Conservation (phyloP, 2,113 vertebrate genomes). For the Muntiacus muntjak region DNA sequence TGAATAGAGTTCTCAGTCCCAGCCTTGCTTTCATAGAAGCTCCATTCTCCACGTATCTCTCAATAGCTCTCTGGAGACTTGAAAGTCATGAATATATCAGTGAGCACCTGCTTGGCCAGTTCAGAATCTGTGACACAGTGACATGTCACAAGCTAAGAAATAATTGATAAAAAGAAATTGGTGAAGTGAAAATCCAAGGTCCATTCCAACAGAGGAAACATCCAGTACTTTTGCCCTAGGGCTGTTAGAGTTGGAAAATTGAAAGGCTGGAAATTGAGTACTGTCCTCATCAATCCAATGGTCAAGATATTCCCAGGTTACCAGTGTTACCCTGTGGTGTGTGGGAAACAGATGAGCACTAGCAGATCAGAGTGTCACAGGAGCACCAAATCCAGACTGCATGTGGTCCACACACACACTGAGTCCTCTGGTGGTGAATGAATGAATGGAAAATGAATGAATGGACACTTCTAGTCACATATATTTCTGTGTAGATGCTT, state of each 20-base stretch:
- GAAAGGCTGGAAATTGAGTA: not conserved
- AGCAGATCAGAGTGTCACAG: not conserved
- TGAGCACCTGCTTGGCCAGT: not conserved
- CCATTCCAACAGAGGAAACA: not conserved
- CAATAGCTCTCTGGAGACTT: not conserved
- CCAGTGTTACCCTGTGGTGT: not conserved
- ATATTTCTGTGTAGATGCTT: not conserved
- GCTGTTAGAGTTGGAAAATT: no score
- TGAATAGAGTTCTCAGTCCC: not conserved
- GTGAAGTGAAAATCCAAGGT: not conserved
- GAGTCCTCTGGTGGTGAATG: not conserved
- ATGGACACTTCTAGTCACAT: not conserved
- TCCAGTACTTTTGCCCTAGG: no score
- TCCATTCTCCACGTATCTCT: fast-evolving
- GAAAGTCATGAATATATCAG: not conserved
- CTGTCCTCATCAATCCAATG: not conserved
- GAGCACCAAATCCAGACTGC: not conserved
- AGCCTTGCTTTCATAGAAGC: not conserved
- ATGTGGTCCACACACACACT: not conserved
- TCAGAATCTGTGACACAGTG: not conserved
- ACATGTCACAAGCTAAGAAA: not conserved
- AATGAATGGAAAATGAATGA: not conserved
- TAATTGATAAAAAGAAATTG: not conserved
- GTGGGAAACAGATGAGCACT: not conserved
- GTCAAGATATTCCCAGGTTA: not conserved